Conservation (phyloP, 2,888 invertebrate genomes). For the Seira ritae region DNA sequence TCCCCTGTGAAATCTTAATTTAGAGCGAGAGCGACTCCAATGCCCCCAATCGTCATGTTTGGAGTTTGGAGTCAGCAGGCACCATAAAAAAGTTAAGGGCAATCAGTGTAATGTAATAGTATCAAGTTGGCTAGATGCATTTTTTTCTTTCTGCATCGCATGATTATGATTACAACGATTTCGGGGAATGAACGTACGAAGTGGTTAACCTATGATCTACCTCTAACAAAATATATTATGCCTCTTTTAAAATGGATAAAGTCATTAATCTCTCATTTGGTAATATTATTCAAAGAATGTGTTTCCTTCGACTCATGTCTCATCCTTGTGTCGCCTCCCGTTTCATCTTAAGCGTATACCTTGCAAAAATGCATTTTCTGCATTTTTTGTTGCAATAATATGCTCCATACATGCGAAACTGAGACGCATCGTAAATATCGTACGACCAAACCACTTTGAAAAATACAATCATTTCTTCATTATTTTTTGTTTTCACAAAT, state of each 20-base stretch:
- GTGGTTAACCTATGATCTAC: too few species aligned
- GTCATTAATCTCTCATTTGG: constrained; percentile 6
- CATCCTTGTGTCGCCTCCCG: constrained; percentile 10
- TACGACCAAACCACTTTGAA: not conserved
- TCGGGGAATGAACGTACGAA: too few species aligned
- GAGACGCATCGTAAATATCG: too few species aligned
- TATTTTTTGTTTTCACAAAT: not conserved
- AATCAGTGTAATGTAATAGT: not conserved
- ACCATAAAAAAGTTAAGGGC: constrained; percentile 5
- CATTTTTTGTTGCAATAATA: not conserved
- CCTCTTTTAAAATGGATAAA: not conserved
- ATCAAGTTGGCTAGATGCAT: not conserved
- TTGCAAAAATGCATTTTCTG: not conserved
- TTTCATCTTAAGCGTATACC: not conserved
- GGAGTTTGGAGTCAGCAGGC: not conserved
- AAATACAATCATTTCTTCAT: not conserved
- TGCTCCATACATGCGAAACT: not conserved
- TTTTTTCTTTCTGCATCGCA: too few species aligned
- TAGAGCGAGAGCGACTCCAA: not conserved
- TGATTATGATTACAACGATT: too few species aligned
- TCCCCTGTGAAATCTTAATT: too few species aligned
- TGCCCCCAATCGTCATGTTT: constrained; percentile 4
- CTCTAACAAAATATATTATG: too few species aligned
- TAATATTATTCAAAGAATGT: not conserved
- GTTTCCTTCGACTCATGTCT: not conserved